Percentiles rank a stretch among this genome's conserved stretches.
Conservation (phyloP, 2,888 invertebrate species). For the Tiliacea citrago region DNA sequence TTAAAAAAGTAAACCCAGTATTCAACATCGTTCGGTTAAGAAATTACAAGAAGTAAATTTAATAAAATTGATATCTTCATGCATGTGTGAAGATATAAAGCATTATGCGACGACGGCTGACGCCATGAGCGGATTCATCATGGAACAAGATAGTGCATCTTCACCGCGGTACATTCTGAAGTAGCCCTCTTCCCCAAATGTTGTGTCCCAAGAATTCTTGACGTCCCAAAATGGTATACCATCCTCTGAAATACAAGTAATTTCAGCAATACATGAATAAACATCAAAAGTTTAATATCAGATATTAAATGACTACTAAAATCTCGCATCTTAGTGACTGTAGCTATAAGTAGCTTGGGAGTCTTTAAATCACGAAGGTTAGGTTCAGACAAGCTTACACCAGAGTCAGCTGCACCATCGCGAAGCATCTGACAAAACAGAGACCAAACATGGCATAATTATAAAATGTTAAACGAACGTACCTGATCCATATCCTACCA, state of each 20-base stretch:
- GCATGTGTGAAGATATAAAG: neutral
- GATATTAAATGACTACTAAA: neutral
- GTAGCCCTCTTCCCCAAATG: conserved; percentile 94
- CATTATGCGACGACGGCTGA: conserved; percentile 20
- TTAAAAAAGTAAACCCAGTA: neutral
- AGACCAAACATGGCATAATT: neutral
- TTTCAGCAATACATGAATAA: neutral
- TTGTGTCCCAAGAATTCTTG: conserved; percentile 93
- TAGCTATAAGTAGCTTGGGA: neutral
- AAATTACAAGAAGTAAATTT: neutral
- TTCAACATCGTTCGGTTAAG: neutral
- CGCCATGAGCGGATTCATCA: conserved; percentile 23
- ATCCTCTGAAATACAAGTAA: conserved; percentile 28
- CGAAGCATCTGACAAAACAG: neutral
- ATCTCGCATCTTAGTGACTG: too few species aligned
- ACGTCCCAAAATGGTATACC: conserved; percentile 59
- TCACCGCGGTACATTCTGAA: conserved; percentile 93
- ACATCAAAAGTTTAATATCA: neutral
- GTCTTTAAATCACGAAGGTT: neutral
- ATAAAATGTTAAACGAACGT: neutral
- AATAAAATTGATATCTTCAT: neutral
- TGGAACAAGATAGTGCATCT: conserved; percentile 90
- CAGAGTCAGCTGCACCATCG: neutral
- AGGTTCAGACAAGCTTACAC: neutral
- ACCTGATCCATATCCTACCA: conserved; percentile 43